Evolutionary conservation across 2,797 vertebrate species (phyloP).

Genomic region (Sebastes oblongus): DNA sequence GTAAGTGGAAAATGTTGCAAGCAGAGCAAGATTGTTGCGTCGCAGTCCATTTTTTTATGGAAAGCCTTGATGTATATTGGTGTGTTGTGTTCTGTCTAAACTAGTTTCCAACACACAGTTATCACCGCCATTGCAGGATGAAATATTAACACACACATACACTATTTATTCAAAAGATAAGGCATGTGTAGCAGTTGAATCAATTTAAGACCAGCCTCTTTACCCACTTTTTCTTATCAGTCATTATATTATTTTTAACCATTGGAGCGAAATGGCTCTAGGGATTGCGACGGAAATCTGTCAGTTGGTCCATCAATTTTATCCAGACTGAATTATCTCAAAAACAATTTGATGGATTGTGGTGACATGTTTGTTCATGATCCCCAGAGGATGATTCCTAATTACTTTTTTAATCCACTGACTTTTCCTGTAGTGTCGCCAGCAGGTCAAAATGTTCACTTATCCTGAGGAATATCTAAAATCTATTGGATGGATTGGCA

Average conservation of each 20-base stretch:
- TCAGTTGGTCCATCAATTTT: neutral
- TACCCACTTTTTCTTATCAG: neutral
- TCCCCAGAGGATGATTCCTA: neutral
- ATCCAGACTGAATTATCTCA: neutral
- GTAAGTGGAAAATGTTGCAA: neutral
- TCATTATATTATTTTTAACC: neutral
- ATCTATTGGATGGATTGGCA: neutral
- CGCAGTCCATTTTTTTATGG: neutral
- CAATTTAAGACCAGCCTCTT: neutral
- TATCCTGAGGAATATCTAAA: neutral
- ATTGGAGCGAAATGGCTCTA: neutral
- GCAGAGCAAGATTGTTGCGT: neutral
- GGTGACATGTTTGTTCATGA: neutral
- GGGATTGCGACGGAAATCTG: neutral
- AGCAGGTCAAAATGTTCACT: neutral
- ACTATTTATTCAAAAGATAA: slow-evolving; percentile 8
- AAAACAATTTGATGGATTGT: neutral
- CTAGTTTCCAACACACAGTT: neutral
- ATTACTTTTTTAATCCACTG: neutral
- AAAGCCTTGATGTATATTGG: neutral
- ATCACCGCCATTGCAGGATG: neutral
- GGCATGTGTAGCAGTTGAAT: neutral
- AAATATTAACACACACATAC: neutral
- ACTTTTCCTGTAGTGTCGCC: neutral
- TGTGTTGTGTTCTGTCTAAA: neutral